Percentiles rank a stretch among this genome's conserved stretches.
These are phyloP conservation scores for Misgurnus anguillicaudatus DNA, from an alignment of 2,113 vertebrate genomes.

Conservation along the genomic window DNA sequence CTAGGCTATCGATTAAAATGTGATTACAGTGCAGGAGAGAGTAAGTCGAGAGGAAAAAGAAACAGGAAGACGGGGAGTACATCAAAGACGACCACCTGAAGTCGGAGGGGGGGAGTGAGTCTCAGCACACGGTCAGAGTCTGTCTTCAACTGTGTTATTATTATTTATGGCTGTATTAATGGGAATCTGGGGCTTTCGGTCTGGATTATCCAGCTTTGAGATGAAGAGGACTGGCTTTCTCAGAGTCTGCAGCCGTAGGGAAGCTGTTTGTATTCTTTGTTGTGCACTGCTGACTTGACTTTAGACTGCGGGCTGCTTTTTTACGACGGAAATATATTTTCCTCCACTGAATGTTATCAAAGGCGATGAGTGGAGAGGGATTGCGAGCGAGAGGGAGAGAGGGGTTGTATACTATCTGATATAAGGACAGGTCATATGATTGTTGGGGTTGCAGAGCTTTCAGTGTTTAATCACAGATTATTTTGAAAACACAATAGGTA, in stretches of 20 bases:
- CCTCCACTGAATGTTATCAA: constrained; percentile 23
- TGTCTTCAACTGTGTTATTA: not conserved
- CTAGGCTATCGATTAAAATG: not conserved
- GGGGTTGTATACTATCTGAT: not conserved
- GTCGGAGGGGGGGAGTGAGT: not conserved
- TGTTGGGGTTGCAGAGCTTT: too few species aligned
- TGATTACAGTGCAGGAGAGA: not conserved
- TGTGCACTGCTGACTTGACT: constrained; percentile 62
- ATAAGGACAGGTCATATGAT: too few species aligned
- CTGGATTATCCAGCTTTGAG: constrained; percentile 56
- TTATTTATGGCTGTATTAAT: constrained; percentile 38
- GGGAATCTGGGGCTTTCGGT: constrained; percentile 59
- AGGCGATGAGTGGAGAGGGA: not conserved
- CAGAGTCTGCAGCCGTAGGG: constrained; percentile 7
- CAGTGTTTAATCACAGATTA: not conserved
- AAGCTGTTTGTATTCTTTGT: constrained; percentile 47
- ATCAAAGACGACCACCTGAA: not conserved
- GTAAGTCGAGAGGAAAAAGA: not conserved
- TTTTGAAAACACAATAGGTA: too few species aligned
- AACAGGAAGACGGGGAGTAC: not conserved
- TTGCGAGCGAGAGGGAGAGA: not conserved
- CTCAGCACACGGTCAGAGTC: not conserved
- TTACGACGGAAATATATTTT: constrained; percentile 1
- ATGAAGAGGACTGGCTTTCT: constrained; percentile 20
- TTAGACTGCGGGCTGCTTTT: constrained; percentile 9